These are phyloP conservation scores for Labeo catla DNA, from an alignment of 2,113 vertebrate genomes.

Conservation along the genomic window DNA sequence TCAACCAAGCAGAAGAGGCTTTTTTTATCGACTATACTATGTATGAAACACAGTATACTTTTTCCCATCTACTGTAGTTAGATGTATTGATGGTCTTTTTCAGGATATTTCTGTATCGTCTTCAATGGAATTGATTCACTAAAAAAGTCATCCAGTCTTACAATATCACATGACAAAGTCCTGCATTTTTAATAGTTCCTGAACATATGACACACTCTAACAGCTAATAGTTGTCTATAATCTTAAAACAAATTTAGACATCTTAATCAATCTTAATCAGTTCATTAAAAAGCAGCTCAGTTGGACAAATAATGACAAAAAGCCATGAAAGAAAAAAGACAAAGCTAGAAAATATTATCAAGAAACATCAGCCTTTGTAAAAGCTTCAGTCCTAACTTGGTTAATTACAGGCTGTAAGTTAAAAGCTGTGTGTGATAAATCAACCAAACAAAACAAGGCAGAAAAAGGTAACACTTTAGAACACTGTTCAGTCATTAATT, in stretches of 20 bases:
- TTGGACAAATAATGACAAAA: neutral
- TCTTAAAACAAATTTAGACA: neutral
- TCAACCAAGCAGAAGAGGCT: neutral
- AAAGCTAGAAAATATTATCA: neutral
- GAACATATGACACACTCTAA: neutral
- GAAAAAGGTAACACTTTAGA: no score
- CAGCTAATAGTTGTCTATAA: neutral
- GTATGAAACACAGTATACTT: neutral
- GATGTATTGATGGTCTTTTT: neutral
- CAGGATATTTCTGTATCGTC: neutral
- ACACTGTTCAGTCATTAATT: no score
- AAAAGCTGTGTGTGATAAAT: neutral
- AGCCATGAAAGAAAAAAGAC: neutral
- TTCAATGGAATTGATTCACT: neutral
- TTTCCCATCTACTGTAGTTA: neutral
- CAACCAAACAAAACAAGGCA: neutral
- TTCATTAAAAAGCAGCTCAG: neutral
- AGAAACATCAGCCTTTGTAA: neutral
- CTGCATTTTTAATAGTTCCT: neutral
- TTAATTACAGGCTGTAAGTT: neutral
- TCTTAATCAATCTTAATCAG: neutral
- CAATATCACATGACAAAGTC: neutral
- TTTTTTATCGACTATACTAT: slow-evolving; percentile 1
- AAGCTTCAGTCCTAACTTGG: neutral
- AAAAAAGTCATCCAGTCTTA: neutral